Evolutionary conservation across 1,140 invertebrate species (phyloP), one percentile per base, ranked within the genome.

Genomic region (Acromyrmex echinatior): DNA sequence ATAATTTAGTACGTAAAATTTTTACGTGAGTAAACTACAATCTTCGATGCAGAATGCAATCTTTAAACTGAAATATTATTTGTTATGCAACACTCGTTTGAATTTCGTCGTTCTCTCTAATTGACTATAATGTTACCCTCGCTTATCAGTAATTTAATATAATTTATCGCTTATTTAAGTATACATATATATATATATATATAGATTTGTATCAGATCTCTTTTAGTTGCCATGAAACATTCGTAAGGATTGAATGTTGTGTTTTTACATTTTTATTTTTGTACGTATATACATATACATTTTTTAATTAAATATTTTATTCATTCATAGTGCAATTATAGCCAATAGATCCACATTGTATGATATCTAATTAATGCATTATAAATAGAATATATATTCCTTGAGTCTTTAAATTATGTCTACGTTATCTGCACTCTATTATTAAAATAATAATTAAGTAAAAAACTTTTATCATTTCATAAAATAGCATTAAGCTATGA

Each of bases 401-500:
- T 12, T 63, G 4, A 63, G 5, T 70, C 4, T 56, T 5, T n/a
- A 58, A 21, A 21, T 21, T 58, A n/a, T 56, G 4, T 56, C n/a
- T 0, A 56, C n/a, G 58, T 25, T 71, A 28, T 60, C 4, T 45
- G 4, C n/a, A 18, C 14, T 73, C 28, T 60, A 28, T 71, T 63
- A 63, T 60, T 45, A 77, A 51, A 51, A 16, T 65, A 49, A 58
- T 81, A 39, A 56, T 66, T 35, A 31, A 66, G 58, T 39, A 81
- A 18, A 0, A 28, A 31, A 53, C 14, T 35, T 25, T n/a, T 45
- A 21, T 35, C 1, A 39, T 78, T 21, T 2, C 1, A 76, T 78
- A 70, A 60, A 63, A 86, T 66, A 74, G 31, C 56, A 49, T 21
- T 31, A n/a, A 58, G 16, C 65, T 86, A 91, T 92, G 87, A 88